phyloP scores from a whole-genome alignment of 2,888 invertebrate genomes.

The Polyommatus icarus region DNA sequence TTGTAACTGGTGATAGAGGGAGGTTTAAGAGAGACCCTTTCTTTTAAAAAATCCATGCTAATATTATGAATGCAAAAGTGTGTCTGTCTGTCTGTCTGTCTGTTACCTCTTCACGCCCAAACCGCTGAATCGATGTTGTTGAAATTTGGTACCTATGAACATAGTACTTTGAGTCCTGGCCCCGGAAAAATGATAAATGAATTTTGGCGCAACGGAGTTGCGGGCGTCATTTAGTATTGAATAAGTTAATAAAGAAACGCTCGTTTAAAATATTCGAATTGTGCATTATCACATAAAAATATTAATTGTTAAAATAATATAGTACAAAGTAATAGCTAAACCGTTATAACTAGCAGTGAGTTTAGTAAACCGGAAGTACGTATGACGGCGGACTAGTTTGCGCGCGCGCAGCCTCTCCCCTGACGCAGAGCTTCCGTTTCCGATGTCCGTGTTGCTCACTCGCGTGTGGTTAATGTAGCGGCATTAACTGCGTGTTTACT shows the following conservation, averaged over 20 bases:
- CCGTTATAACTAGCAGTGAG: constrained; percentile 2
- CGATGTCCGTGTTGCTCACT: constrained; percentile 46
- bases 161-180: too few species aligned
- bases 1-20: not conserved
- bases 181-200: too few species aligned
- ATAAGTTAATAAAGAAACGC: not conserved
- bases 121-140: too few species aligned
- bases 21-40: not conserved
- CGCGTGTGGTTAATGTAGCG: constrained; percentile 28
- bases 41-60: not conserved
- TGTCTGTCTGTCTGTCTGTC: too few species aligned
- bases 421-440: constrained; percentile 70
- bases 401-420: constrained; percentile 52
- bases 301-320: not conserved
- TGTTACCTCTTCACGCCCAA: too few species aligned
- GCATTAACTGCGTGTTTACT: not conserved
- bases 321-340: not conserved
- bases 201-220: too few species aligned
- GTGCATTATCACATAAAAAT: not conserved
- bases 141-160: too few species aligned
- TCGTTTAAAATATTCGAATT: not conserved
- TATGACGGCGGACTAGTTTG: constrained; percentile 42
- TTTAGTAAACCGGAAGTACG: constrained; percentile 13
- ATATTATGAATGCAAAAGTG: too few species aligned
- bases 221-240: not conserved